A percentile compares a stretch with the other conserved stretches of the same genome.
Evolutionary conservation across 1,140 invertebrate species (phyloP).

Genomic region (roundworm (Caenorhabditis elegans)): WBcel235 BX284602.5:4456001-4456500

Average conservation of each 20-base stretch:
- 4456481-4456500: background rate
- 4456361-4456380: background rate
- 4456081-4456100: background rate
- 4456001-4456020: too few relatives aligned
- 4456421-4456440: constrained; percentile 16
- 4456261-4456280: background rate
- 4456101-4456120: background rate
- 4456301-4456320: background rate
- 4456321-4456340: constrained; percentile 1
- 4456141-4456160: background rate
- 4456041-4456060: too few relatives aligned
- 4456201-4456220: background rate
- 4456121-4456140: constrained; percentile 11
- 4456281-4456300: background rate
- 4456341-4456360: background rate
- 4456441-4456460: background rate
- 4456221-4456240: background rate
- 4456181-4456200: background rate
- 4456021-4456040: too few relatives aligned
- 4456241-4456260: background rate
- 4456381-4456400: background rate
- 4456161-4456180: background rate
- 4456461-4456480: background rate
- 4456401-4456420: background rate
- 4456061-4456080: background rate